Percentiles rank a stretch among this genome's conserved stretches.
Evolutionary conservation across 2,113 vertebrate genomes (phyloP).

Genomic region (Prochilodus magdalenae): DNA sequence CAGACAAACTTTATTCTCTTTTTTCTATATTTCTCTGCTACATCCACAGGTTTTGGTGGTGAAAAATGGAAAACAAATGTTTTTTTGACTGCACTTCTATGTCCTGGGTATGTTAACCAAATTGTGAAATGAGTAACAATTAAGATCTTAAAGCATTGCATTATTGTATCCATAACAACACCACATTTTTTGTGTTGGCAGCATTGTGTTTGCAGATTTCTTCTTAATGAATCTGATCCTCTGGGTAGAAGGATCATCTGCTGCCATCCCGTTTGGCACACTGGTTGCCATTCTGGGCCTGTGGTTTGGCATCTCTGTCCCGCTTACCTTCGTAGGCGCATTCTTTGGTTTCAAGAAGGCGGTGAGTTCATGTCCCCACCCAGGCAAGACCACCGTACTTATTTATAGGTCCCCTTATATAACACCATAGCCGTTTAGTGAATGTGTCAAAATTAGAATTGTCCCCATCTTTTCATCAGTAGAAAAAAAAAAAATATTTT

Average conservation of each 20-base stretch:
- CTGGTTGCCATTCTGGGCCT: conserved; percentile 94
- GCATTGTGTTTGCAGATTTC: conserved; percentile 97
- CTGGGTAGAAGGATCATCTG: conserved; percentile 97
- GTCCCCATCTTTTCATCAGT: too few species aligned
- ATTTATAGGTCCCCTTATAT: too few species aligned
- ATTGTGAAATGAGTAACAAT: not conserved
- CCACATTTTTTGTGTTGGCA: conserved; percentile 62
- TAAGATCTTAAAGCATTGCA: not conserved
- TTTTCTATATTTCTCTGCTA: conserved; percentile 57
- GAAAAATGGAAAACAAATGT: conserved; percentile 99
- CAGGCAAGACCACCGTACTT: too few species aligned
- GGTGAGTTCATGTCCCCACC: conserved; percentile 70
- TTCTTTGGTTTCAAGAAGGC: conserved; percentile 98
- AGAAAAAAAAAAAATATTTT: too few species aligned
- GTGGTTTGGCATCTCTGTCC: conserved; percentile 99
- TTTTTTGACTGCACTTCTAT: conserved; percentile 93
- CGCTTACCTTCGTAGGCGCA: conserved; percentile 93
- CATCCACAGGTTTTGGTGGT: conserved; percentile 90
- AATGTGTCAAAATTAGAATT: too few species aligned
- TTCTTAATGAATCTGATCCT: conserved; percentile 99
- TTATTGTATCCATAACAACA: not conserved
- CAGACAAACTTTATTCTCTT: not conserved
- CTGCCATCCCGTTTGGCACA: conserved; percentile 95
- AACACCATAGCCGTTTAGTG: too few species aligned
- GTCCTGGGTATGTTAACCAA: conserved; percentile 87